Conservation (phyloP, 2,888 invertebrate genomes). For the Stenotaenia linearis region DNA sequence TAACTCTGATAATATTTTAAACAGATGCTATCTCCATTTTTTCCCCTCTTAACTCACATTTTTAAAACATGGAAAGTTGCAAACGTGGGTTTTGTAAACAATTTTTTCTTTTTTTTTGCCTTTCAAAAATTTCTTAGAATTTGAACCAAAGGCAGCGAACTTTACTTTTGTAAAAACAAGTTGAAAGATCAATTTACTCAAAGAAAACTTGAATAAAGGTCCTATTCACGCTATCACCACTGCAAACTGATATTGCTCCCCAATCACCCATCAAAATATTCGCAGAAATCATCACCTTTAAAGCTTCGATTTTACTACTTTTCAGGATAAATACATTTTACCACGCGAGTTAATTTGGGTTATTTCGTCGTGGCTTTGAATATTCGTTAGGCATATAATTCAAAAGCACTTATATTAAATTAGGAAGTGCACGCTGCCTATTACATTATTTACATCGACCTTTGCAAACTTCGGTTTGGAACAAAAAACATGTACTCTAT, state of each 20-base stretch:
- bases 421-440: neutral
- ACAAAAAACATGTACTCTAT: neutral
- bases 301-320: neutral
- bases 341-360: neutral
- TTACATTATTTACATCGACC: neutral
- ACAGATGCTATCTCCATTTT: neutral
- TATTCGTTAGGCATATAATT: neutral
- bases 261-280: neutral
- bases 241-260: neutral
- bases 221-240: slow-evolving; percentile 6
- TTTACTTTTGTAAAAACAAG: neutral
- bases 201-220: neutral
- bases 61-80: too few relatives aligned
- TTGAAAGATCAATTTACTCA: neutral
- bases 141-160: neutral
- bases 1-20: neutral
- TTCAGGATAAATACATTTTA: neutral
- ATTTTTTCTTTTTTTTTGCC: too few relatives aligned
- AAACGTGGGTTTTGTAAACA: too few relatives aligned
- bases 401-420: neutral
- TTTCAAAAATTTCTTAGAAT: too few relatives aligned
- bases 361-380: neutral
- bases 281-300: neutral
- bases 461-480: neutral
- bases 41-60: too few relatives aligned